phyloP scores from a whole-genome alignment of 2,113 vertebrate species.

The Numenius arquata region DNA sequence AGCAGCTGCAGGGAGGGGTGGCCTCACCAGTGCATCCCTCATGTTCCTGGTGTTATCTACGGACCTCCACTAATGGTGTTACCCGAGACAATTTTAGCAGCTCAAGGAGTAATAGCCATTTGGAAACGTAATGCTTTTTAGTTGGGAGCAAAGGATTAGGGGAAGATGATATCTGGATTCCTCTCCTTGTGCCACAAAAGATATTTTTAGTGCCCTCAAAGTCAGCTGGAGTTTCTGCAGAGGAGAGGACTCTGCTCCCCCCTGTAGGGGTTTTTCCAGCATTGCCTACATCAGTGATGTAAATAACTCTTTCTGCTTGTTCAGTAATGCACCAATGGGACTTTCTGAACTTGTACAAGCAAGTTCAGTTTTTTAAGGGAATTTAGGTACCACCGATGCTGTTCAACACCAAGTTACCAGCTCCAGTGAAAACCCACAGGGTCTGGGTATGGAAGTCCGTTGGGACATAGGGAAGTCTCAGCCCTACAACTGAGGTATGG shows the following conservation, averaged over 20 bases:
- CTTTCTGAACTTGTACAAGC: not conserved
- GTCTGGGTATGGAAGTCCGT: not conserved
- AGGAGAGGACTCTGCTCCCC: not conserved
- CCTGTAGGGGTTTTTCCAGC: not conserved
- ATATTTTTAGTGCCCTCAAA: not conserved
- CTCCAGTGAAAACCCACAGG: not conserved
- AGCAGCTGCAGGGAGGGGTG: conserved; percentile 40
- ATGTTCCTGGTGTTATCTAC: not conserved
- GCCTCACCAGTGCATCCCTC: not conserved
- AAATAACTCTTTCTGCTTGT: not conserved
- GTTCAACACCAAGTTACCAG: not conserved
- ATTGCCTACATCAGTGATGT: not conserved
- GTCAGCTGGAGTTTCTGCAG: not conserved
- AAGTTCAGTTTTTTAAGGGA: not conserved
- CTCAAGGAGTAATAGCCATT: not conserved
- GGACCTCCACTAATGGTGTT: not conserved
- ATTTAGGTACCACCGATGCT: not conserved
- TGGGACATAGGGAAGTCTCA: not conserved
- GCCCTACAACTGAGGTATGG: fast-evolving
- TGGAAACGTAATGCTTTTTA: not conserved
- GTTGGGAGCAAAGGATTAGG: not conserved
- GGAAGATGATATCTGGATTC: conserved; percentile 4
- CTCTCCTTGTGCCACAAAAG: not conserved
- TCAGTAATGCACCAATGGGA: not conserved
- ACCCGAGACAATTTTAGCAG: not conserved